Evolutionary conservation across 2,113 vertebrate genomes (phyloP), one percentile per base, ranked within the genome.

Genomic region (Misgurnus anguillicaudatus): DNA sequence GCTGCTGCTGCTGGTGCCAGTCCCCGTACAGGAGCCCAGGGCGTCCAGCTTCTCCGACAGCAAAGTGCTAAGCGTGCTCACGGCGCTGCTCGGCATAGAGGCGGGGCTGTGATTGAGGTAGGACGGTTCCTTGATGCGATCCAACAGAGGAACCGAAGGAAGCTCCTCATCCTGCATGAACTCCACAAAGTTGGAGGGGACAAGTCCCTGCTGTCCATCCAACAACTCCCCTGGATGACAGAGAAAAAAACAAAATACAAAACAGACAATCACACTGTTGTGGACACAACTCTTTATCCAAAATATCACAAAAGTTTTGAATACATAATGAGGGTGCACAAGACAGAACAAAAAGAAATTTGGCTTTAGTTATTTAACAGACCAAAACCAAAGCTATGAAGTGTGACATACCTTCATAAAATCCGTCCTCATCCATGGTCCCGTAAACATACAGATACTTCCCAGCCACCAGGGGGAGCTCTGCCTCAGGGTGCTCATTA

Each of bases 161-260:
- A 88, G 84, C 82, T 95, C 95, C 0, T 90, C 94, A 78, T 98
- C 96, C 85, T 98, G 94, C 39, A 97, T 88, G 82, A 98, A 96
- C 80, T 99, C 97, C 89, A 99, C 96, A 57, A 99, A 99, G 91
- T 99, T 99, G 73, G 98, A 99, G 24, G 97, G 98, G 80, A 99
- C 98, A 0, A 99, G 90, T 6, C 97, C 98, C 88, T 95, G 89
- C 81, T 97, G 96, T 41, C 98, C 98, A 4, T 98, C 96, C 84
- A 99, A 91, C 39, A 99, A 93, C 82, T 99, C 98, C 38, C 98
- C 97, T 99, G 90, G 77, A 21, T 77, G 38, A 80, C 19, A 79
- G 45, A 76, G 38, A 61, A 64, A 16, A 39, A 21, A 21, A n/a
- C 9, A 17, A 55, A 7, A 42, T 21, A 41, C 9, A 67, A 21